Percentiles rank a stretch among this genome's conserved stretches.
Conservation (phyloP, 2,113 vertebrate species). For the Channa argus region DNA sequence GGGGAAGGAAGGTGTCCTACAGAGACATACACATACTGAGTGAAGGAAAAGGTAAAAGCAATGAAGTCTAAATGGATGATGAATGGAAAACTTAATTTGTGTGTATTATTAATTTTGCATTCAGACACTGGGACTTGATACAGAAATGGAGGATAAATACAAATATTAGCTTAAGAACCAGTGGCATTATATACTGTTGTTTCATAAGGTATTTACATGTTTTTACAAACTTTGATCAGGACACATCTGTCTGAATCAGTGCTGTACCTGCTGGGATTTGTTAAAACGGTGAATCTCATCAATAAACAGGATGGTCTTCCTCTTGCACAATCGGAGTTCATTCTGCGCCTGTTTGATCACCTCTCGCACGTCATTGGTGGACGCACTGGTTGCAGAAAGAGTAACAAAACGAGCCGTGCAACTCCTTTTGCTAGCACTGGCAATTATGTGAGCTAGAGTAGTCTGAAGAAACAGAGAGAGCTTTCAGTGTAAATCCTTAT, state of each 20-base stretch:
- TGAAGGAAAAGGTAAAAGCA: neutral
- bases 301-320: conserved; percentile 96
- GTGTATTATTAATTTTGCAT: too few relatives aligned
- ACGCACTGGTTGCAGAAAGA: conserved; percentile 92
- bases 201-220: too few relatives aligned
- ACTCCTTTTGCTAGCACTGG: conserved; percentile 89
- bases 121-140: neutral
- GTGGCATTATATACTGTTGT: too few relatives aligned
- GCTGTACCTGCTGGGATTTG: conserved; percentile 94
- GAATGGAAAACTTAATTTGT: too few relatives aligned
- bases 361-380: conserved; percentile 91
- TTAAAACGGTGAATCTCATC: conserved; percentile 99
- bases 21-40: neutral
- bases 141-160: neutral
- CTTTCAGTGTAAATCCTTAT: too few relatives aligned
- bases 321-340: conserved; percentile 93
- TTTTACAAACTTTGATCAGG: neutral
- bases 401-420: conserved; percentile 89
- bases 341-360: conserved; percentile 97
- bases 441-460: conserved; percentile 95
- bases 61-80: neutral
- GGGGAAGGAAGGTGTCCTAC: conserved; percentile 95
- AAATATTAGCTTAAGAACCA: neutral
- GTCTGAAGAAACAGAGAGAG: conserved; percentile 84
- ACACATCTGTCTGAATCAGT: neutral